Evolutionary conservation across 2,113 vertebrate species (phyloP).

Genomic region (Gavia stellata): DNA sequence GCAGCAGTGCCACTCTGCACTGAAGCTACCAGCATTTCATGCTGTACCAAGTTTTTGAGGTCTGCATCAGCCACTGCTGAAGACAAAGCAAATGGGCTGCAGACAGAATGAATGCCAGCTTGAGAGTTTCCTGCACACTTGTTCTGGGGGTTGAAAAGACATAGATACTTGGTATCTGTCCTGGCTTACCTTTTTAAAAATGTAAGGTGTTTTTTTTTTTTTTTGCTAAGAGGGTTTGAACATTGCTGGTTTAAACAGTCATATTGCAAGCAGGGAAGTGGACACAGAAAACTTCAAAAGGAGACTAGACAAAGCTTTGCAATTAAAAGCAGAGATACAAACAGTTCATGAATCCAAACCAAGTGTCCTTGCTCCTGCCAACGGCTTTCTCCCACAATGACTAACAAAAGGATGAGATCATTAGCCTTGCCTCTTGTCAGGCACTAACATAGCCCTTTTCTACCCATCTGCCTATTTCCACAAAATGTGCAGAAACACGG

Average conservation of each 20-base stretch:
- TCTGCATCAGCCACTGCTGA: accelerated
- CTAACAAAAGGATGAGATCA: not conserved
- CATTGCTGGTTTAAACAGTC: not conserved
- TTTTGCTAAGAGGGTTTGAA: not conserved
- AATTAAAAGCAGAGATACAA: not conserved
- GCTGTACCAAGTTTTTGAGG: not conserved
- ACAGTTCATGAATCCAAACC: not conserved
- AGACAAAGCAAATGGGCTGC: not conserved
- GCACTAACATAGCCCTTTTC: not conserved
- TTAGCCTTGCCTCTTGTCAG: not conserved
- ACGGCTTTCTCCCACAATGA: not conserved
- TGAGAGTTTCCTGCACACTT: not conserved
- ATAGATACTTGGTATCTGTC: not conserved
- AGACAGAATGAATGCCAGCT: not conserved
- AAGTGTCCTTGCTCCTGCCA: not conserved
- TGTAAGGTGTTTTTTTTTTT: too few species aligned
- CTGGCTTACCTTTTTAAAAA: not conserved
- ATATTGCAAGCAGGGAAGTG: not conserved
- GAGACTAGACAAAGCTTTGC: not conserved
- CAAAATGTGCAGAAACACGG: not conserved
- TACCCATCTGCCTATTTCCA: not conserved
- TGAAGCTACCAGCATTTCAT: not conserved
- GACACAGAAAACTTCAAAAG: not conserved
- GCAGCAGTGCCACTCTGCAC: not conserved
- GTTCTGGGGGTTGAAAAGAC: not conserved